phyloP scores from a whole-genome alignment of 2,797 vertebrate species.

The Artibeus lituratus region DNA sequence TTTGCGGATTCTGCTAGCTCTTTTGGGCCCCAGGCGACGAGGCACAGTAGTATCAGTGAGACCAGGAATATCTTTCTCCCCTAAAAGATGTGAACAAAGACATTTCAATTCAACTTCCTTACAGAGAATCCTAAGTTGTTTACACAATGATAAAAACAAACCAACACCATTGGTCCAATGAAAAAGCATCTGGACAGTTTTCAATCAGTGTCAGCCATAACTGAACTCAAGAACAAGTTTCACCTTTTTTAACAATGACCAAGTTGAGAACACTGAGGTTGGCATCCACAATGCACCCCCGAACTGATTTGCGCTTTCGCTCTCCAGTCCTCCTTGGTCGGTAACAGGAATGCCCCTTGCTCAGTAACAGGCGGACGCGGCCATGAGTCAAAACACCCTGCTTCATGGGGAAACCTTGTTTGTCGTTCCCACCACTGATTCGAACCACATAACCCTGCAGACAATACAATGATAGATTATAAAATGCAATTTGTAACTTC shows the following conservation, averaged over 20 bases:
- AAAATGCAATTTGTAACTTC: neutral
- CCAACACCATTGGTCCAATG: neutral
- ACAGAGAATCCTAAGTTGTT: neutral
- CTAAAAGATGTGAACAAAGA: slow-evolving; percentile 59
- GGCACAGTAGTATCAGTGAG: slow-evolving; percentile 98
- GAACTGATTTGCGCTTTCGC: slow-evolving; percentile 97
- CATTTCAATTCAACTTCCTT: neutral
- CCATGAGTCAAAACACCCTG: slow-evolving; percentile 96
- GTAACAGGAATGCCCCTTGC: slow-evolving; percentile 98
- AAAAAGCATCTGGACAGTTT: neutral
- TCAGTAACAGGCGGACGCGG: slow-evolving; percentile 95
- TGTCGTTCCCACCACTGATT: slow-evolving; percentile 98
- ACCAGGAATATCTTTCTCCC: slow-evolving; percentile 98
- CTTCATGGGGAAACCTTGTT: slow-evolving; percentile 99
- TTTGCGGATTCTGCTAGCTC: slow-evolving; percentile 97
- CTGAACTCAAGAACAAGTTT: neutral
- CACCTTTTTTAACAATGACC: slow-evolving; percentile 98
- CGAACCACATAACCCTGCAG: slow-evolving; percentile 95
- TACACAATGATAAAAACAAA: neutral
- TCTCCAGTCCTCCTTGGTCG: slow-evolving; percentile 96
- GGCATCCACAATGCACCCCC: slow-evolving; percentile 97
- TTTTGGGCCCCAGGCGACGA: slow-evolving; percentile 96
- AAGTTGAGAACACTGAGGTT: slow-evolving; percentile 97
- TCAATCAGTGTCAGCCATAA: neutral
- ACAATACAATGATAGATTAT: neutral